Base-by-base conservation (phyloP, 1,140 invertebrate genomes). In the Bombus terrestris region DNA sequence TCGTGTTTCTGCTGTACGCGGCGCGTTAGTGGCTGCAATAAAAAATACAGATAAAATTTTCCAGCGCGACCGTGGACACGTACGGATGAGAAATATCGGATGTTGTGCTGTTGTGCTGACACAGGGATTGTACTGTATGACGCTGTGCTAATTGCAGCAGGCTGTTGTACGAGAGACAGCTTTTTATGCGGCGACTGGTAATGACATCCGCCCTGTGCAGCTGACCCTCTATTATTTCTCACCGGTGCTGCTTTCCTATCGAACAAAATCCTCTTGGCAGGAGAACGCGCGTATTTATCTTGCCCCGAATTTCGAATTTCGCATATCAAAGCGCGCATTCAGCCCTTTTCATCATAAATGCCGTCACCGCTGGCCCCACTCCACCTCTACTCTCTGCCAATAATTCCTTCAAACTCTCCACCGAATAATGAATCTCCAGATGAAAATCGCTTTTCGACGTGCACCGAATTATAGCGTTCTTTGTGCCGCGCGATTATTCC, bases 141-240 rank as follows among this genome's bases (percentile, higher is more conserved):
- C 78, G 88, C 77, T 64, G 68, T 87, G 89, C 78, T 90, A 90
- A 90, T 90, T 90, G 89, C 89, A 75, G 74, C 81, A 78, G 72
- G 73, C 71, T 87, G 89, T 81, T 89, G 74, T 87, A 89, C 57
- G 77, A 62, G 77, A 81, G 85, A 82, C 82, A 89, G 89, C 88
- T 93, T 93, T 93, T 93, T 93, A 93, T 92, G 88, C 88, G 88
- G 84, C 88, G 87, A 86, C 88, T 93, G 93, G 85, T 87, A 86
- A 89, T 93, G 93, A 93, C 93, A 93, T 82, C 88, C 92, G 92
- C 90, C 75, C 81, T 78, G 86, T 85, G 88, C 93, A 93, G 92
- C 90, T 93, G 92, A 93, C 90, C 93, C 92, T 90, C 92, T 83
- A 93, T 93, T 93, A 93, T 93, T 93, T 92, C 91, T 90, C 90